Conservation (phyloP, 2,113 vertebrate species). For the Nicator chloris region DNA sequence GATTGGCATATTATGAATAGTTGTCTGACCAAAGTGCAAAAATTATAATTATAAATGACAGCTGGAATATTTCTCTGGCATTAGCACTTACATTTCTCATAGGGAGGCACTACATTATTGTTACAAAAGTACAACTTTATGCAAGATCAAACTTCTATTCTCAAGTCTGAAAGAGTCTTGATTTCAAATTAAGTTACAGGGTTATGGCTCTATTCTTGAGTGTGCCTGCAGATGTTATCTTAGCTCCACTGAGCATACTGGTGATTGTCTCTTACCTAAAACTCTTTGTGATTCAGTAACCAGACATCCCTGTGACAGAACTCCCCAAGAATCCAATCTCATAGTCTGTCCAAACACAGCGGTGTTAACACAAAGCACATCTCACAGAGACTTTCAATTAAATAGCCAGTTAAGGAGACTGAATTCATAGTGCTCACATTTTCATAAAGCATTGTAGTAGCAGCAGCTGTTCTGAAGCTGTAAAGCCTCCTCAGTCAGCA, state of each 20-base stretch:
- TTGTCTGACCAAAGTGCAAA: not conserved
- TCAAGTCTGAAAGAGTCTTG: not conserved
- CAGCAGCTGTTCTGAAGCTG: not conserved
- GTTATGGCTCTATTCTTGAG: not conserved
- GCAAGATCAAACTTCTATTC: not conserved
- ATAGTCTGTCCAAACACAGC: not conserved
- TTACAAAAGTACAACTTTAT: not conserved
- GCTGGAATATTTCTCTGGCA: not conserved
- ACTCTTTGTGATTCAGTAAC: not conserved
- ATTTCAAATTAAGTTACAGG: slow-evolving; percentile 9
- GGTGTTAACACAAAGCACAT: not conserved
- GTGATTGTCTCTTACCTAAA: not conserved
- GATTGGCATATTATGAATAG: not conserved
- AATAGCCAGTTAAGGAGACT: not conserved
- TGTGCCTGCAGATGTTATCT: not conserved
- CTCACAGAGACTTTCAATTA: not conserved
- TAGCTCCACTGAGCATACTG: not conserved
- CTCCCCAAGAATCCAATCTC: not conserved
- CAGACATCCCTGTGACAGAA: not conserved
- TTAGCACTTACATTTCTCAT: not conserved
- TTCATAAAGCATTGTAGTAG: not conserved
- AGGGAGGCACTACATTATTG: not conserved
- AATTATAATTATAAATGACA: not conserved
- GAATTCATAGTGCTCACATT: not conserved
- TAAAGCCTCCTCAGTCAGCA: not conserved